phyloP scores from a whole-genome alignment of 2,888 invertebrate species.

The Hydraecia micacea region DNA sequence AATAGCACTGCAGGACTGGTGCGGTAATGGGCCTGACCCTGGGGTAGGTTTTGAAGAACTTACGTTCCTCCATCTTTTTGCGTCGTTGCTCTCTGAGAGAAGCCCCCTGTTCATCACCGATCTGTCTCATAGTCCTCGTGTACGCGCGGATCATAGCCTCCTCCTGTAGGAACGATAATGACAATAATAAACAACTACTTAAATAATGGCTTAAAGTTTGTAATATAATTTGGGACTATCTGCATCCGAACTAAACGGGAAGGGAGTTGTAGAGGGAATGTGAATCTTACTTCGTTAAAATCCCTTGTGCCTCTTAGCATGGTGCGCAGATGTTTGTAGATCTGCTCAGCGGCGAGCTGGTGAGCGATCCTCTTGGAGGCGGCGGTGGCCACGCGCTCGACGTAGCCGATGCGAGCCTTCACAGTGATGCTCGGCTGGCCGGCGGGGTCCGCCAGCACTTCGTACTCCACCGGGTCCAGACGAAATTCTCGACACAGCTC shows the following conservation, averaged over 20 bases:
- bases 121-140: not conserved
- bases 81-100: not conserved
- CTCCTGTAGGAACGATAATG: not conserved
- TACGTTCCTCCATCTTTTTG: not conserved
- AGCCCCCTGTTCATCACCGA: not conserved
- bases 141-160: not conserved
- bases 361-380: not conserved
- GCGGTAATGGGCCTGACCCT: not conserved
- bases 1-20: too few relatives aligned
- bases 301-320: not conserved
- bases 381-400: slow-evolving; percentile 4
- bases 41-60: not conserved
- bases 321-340: slow-evolving; percentile 16
- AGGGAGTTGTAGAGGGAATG: not conserved
- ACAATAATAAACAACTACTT: not conserved
- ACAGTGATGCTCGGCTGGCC: not conserved
- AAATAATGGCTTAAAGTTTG: not conserved
- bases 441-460: not conserved
- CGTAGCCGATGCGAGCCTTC: slow-evolving; percentile 3
- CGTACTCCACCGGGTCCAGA: slow-evolving; percentile 15
- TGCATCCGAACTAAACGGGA: not conserved
- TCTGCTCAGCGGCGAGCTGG: slow-evolving; percentile 25
- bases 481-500: slow-evolving; percentile 10
- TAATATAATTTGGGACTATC: slow-evolving; percentile 1
- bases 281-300: slow-evolving; percentile 20